phyloP scores from a whole-genome alignment of 1,140 invertebrate genomes.

The Halictus rubicundus region DNA sequence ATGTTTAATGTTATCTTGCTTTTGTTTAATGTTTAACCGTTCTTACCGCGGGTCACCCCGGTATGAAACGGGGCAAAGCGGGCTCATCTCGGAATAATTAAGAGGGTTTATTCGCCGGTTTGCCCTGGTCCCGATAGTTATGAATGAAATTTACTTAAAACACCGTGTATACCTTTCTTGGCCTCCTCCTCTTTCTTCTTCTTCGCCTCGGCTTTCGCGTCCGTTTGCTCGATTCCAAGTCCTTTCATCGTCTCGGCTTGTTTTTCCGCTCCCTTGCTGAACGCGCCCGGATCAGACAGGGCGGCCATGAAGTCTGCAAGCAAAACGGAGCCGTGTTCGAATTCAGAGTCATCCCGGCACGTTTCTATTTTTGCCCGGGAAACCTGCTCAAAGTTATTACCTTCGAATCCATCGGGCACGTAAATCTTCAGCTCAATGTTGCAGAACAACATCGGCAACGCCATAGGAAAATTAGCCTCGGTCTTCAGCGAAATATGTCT shows the following conservation, averaged over 20 bases:
- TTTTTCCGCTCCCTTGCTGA: constrained; percentile 89
- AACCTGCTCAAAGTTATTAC: constrained; percentile 78
- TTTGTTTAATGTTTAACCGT: too few relatives aligned
- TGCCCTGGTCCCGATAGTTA: neutral
- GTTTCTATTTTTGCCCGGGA: constrained; percentile 40
- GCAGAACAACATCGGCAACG: constrained; percentile 99
- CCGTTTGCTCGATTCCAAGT: constrained; percentile 78
- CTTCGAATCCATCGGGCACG: constrained; percentile 99
- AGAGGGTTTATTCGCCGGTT: neutral
- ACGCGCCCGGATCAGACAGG: constrained; percentile 96
- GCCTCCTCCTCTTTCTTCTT: constrained; percentile 77
- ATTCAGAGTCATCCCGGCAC: constrained; percentile 9
- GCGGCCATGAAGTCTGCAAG: constrained; percentile 96
- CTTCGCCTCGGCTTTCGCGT: constrained; percentile 74
- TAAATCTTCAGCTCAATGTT: constrained; percentile 99
- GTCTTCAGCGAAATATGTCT: constrained; percentile 98
- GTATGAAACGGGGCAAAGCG: neutral
- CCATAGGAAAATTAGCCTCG: constrained; percentile 99
- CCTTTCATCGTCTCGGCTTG: constrained; percentile 88
- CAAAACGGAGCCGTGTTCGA: constrained; percentile 7
- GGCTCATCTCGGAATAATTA: neutral
- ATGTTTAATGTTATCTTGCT: too few relatives aligned
- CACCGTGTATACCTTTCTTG: constrained; percentile 62
- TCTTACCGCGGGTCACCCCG: too few relatives aligned
- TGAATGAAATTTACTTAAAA: neutral